phyloP scores from a whole-genome alignment of 1,140 invertebrate genomes.

The Melitaea cinxia region DNA sequence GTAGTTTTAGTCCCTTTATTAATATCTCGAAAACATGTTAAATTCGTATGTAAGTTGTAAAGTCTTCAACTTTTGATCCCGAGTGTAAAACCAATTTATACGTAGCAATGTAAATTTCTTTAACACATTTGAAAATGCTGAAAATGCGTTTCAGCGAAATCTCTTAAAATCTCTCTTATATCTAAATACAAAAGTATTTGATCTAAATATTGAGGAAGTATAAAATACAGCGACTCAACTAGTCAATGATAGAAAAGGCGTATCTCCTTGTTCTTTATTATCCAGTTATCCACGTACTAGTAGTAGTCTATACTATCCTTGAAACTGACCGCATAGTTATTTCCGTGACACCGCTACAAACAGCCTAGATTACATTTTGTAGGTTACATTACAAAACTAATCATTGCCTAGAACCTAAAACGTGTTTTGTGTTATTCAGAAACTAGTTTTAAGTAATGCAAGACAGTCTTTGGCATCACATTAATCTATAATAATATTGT shows the following conservation, averaged over 20 bases:
- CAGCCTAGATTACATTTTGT: slow-evolving; percentile 24
- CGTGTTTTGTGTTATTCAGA: slow-evolving; percentile 14
- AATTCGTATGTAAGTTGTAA: too few species aligned
- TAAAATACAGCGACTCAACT: neutral
- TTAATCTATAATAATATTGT: slow-evolving; percentile 1
- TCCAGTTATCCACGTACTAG: slow-evolving; percentile 24
- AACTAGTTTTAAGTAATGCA: slow-evolving; percentile 24
- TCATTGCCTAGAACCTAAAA: slow-evolving; percentile 23
- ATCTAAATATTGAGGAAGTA: neutral
- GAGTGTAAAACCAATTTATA: too few species aligned
- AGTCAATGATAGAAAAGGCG: neutral
- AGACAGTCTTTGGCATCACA: slow-evolving; percentile 5
- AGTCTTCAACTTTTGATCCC: too few species aligned
- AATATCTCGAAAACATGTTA: too few species aligned
- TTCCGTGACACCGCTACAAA: slow-evolving; percentile 32
- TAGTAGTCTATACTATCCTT: slow-evolving; percentile 40
- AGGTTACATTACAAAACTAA: slow-evolving; percentile 23
- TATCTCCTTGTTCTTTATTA: slow-evolving; percentile 23
- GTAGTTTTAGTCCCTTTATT: too few species aligned
- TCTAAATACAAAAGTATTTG: too few species aligned
- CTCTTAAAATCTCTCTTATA: too few species aligned
- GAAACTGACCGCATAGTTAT: slow-evolving; percentile 42
- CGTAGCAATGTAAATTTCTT: too few species aligned
- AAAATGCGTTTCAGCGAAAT: too few species aligned
- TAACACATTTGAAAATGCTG: too few species aligned